Base-by-base conservation (phyloP, 2,888 invertebrate species). In the Imbricaverruca yamaguchii region DNA sequence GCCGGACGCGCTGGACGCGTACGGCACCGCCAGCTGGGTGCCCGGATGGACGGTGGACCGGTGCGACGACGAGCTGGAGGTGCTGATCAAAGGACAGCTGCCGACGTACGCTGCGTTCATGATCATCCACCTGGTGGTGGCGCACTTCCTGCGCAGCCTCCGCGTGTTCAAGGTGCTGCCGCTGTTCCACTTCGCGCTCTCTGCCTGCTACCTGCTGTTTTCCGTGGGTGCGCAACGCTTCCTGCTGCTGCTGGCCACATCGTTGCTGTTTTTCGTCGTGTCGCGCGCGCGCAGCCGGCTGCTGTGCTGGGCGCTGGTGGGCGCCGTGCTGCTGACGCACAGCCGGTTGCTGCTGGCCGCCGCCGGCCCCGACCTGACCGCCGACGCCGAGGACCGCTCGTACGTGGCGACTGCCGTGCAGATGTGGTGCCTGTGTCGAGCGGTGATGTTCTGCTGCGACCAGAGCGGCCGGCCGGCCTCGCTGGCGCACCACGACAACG, bases 81-180 rank as follows among this genome's bases (percentile, higher is more conserved):
- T 77, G 55, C 21, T 77, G 21, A 21, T 77, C 77, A 77, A 55
- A 12, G 56, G 56, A 1, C 77, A 53, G 77, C 77, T 77, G 53
- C 55, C 77, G 21, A 8, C 12, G 55, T 77, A 55, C 56, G 56
- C 56, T 7, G 77, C 13, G 55, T 53, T 56, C 55, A 56, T 77
- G 77, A n/a, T 12, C 21, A 56, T 77, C 55, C 77, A 77, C 77
- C 56, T 77, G 77, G 77, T 56, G 77, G 77, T 77, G 77, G n/a
- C 21, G 1, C 77, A 56, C 1, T 56, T 53, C 77, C 77, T 77
- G 55, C 77, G 55, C 3, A 13, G 67, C n/a, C 53, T 77, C 55
- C 21, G 55, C 10, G 4, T 56, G 55, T 18, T 55, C 77, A 77
- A 77, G 21, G 21, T 77, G 9, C 55, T 53, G 77, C 77, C 77